Evolutionary conservation across 2,113 vertebrate genomes (phyloP), one percentile per base, ranked within the genome.

Genomic region (Centropus unirufus): DNA sequence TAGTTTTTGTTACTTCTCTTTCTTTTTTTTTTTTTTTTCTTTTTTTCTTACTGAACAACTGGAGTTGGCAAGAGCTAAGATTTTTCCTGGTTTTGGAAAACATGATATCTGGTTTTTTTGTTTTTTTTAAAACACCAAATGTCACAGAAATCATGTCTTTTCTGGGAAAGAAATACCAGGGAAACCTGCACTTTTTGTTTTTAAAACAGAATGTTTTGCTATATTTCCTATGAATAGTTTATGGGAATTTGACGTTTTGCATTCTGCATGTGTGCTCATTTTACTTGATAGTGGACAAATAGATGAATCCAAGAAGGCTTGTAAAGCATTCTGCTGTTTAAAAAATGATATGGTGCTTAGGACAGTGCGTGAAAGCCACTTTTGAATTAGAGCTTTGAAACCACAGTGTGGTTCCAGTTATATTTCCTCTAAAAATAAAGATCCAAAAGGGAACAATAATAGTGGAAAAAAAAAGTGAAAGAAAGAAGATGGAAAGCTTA

Each of bases 271-370:
- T 29, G 6, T 55, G 24, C 15, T 77, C 3, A 2, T 77, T 88
- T 15, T 47, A 47, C 30, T 51, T 67, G 34, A 39, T 42, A 68
- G 18, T 39, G 40, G 52, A 68, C 2, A 11, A 62, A 29, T n/a
- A 36, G 68, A 49, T 0, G 0, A 76, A 52, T 34, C 26, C 29
- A 57, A 46, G 32, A 57, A 39, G 16, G 14, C 39, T 83, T 30
- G 17, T 42, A 42, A 72, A 80, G 42, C 15, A 26, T 42, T 83
- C 23, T 90, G 17, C 47, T 36, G 51, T 42, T 94, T 91, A 5
- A 52, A 39, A 87, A 74, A 23, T 26, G 4, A 6, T 81, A 9
- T 79, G 29, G 11, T 89, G 5, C 44, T 77, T 79, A 62, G 26
- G 29, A 22, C 6, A 9, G 19, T 73, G 61, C 23, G 85, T 27